phyloP scores from a whole-genome alignment of 2,113 vertebrate species.

The Carettochelys insculpta region DNA sequence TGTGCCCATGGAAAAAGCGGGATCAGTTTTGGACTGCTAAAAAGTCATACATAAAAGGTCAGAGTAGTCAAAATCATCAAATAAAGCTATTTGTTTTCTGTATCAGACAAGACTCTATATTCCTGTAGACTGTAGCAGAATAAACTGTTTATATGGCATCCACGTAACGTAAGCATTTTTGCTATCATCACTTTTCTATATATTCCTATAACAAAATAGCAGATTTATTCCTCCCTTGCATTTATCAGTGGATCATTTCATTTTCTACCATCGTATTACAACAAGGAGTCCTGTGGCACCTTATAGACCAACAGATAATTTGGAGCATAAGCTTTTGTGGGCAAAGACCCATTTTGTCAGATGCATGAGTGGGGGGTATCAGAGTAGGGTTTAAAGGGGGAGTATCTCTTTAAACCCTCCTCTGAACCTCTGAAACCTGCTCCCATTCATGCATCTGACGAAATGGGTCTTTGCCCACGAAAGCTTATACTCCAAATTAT shows the following conservation, averaged over 20 bases:
- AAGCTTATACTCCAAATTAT: too few species aligned
- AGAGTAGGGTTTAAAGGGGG: too few species aligned
- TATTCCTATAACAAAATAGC: not conserved
- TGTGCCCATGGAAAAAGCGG: not conserved
- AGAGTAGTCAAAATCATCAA: not conserved
- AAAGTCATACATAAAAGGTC: conserved; percentile 5
- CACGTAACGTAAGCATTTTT: not conserved
- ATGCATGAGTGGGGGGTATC: too few species aligned
- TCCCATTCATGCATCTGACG: too few species aligned
- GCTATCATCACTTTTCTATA: not conserved
- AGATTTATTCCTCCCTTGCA: not conserved
- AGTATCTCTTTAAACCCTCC: too few species aligned
- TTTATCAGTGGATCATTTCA: not conserved
- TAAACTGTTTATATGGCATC: not conserved
- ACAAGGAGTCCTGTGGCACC: too few species aligned
- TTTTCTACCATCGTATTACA: not conserved
- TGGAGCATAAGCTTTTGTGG: too few species aligned
- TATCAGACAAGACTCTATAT: not conserved
- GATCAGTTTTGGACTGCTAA: not conserved
- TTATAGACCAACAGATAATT: too few species aligned
- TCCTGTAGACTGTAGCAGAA: not conserved
- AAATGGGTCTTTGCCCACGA: too few species aligned
- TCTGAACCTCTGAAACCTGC: too few species aligned
- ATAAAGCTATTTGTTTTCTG: conserved; percentile 31
- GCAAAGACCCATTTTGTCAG: too few species aligned